Evolutionary conservation across 2,113 vertebrate species (phyloP), one percentile per base, ranked within the genome.

Genomic region (Chroicocephalus ridibundus): DNA sequence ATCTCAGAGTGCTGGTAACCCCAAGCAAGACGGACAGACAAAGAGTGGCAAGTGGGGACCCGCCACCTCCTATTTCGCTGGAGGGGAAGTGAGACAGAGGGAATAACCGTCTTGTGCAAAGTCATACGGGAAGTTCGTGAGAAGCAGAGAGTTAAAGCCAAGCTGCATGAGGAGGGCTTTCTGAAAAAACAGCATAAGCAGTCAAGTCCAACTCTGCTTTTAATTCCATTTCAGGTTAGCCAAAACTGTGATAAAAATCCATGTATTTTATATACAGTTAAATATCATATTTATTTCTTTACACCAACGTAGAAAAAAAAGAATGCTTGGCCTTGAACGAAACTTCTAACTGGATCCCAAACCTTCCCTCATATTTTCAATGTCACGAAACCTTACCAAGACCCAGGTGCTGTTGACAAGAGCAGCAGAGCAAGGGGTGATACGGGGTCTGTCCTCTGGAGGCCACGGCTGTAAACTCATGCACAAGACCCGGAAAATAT

Each of bases 41-140:
- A 51, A 12, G 9, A 62, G 31, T 32, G 52, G 18, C 42, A 47
- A 82, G 32, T 17, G 36, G 36, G 47, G 75, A 64, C 40, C 31
- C 1, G 1, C 21, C 27, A 64, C 57, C 84, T 77, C 54, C 34
- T 38, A 8, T 66, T 83, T 77, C 12, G 6, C 58, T 72, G 62
- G 70, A 82, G 22, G 54, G 75, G 83, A 93, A 96, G 72, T 84
- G 86, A 94, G 65, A 66, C 42, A 55, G 46, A 71, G 61, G n/a
- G 70, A 87, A 51, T 81, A 91, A 92, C 29, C 9, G 14, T 46
- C 69, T 88, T 51, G 32, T 44, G 42, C 71, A 57, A 65, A 69
- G 75, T 91, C 70, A 77, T 49, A 55, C 1, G 2, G 78, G 78
- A 79, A 86, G 74, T 77, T 90, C 4, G 1, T 72, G 78, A 8